Percentiles rank a stretch among this genome's conserved stretches.
These are phyloP conservation scores for Chascanopsetta lugubris DNA, from an alignment of 2,113 vertebrate genomes.

Conservation along the genomic window DNA sequence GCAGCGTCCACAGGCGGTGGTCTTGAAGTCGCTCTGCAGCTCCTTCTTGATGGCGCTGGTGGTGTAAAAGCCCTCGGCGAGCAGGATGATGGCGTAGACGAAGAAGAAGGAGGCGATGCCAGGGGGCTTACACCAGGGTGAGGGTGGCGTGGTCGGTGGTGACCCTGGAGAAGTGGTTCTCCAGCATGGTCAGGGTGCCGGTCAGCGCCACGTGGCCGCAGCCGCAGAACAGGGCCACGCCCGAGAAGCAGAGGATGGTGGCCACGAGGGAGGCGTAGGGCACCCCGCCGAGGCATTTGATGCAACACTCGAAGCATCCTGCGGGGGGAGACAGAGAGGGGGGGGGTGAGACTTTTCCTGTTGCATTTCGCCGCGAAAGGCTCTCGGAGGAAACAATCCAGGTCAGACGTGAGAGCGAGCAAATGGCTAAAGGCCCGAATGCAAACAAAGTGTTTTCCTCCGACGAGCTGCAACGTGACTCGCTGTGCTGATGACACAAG, in stretches of 20 bases:
- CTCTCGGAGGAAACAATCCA: neutral
- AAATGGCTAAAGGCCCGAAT: neutral
- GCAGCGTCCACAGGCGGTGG: conserved; percentile 95
- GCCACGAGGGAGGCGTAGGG: conserved; percentile 98
- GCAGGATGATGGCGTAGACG: conserved; percentile 93
- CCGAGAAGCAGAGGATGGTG: conserved; percentile 97
- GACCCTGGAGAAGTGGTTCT: conserved; percentile 92
- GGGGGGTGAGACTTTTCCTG: neutral
- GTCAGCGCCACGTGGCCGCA: conserved; percentile 96
- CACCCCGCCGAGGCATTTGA: conserved; percentile 98
- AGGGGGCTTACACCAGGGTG: conserved; percentile 88
- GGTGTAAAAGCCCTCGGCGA: conserved; percentile 98
- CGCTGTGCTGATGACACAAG: conserved; percentile 44
- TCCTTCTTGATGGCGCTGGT: conserved; percentile 97
- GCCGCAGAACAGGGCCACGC: conserved; percentile 95
- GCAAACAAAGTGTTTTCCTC: neutral
- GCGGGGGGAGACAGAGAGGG: conserved; percentile 61
- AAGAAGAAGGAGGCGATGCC: conserved; percentile 98
- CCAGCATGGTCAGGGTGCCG: conserved; percentile 91
- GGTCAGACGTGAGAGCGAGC: conserved; percentile 9
- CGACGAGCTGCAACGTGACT: neutral
- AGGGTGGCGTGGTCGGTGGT: conserved; percentile 90
- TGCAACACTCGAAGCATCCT: conserved; percentile 99
- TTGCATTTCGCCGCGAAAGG: neutral
- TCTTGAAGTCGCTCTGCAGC: conserved; percentile 98